Evolutionary conservation across 2,888 invertebrate genomes (phyloP), one percentile per base, ranked within the genome.

Genomic region (Eupithecia inturbata): DNA sequence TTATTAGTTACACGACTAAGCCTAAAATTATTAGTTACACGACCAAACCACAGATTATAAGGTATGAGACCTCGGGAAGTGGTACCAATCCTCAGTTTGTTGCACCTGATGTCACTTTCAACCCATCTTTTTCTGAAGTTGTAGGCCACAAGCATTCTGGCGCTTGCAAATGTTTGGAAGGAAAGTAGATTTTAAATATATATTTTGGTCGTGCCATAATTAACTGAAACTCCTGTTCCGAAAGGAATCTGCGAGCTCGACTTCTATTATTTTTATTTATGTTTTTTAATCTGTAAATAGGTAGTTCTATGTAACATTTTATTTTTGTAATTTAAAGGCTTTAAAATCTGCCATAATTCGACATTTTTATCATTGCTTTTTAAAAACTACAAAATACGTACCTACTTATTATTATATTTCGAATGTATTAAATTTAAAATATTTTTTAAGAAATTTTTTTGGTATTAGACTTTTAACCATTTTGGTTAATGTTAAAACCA

Each of bases 401-500:
- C n/a, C n/a, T 78, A 76, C 80, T 69, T 78, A 78, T 81, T 74
- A 70, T 76, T 75, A 80, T 75, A 80, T 77, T 76, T 76, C 71
- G 66, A 63, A 41, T 73, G 53, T 82, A 82, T 77, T 67, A 80
- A 73, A 80, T 79, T 82, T 75, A 84, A 83, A 82, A 72, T 79
- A 77, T 83, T 85, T 82, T 81, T 79, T 84, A 84, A 84, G 82
- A 85, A 82, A 83, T 82, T 82, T 80, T 76, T 80, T 70, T 82
- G 81, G 71, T 83, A 92, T 93, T 93, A 93, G 92, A 90, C 82
- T 87, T 92, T 94, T 93, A 93, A 90, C 91, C 91, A 87, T 88
- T 83, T 89, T 88, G 94, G 87, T 76, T 66, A 26, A 63, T 62
- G 75, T 60, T 33, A 33, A 53, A 73, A 80, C 89, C 93, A 85